Conservation (phyloP, 1,140 invertebrate genomes). For the Chrysomallon squamiferum region DNA sequence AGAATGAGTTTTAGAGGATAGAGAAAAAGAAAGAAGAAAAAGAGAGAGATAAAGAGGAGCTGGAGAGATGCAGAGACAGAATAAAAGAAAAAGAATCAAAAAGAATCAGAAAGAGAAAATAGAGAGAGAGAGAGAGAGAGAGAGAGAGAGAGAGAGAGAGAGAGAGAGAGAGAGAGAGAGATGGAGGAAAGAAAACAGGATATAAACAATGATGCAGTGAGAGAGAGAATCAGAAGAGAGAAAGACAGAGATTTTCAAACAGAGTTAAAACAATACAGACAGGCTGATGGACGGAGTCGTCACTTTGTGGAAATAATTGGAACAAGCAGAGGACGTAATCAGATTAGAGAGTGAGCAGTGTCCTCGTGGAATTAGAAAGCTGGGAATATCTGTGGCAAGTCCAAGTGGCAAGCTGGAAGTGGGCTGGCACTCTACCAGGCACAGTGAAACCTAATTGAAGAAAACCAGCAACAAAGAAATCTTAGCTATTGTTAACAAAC, state of each 20-base stretch:
- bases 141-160: conserved; percentile 9
- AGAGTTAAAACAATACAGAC: background rate
- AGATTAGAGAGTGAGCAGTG: no score
- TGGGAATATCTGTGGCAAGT: no score
- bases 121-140: background rate
- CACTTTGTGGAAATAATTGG: no score
- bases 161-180: conserved; percentile 9
- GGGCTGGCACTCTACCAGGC: background rate
- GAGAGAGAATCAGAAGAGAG: background rate
- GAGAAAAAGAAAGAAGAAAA: background rate
- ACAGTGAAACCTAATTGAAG: background rate
- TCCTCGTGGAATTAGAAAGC: no score
- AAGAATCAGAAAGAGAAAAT: background rate
- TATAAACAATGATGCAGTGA: no score
- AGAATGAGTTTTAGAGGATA: background rate
- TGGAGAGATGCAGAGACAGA: conserved; percentile 3
- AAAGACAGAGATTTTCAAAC: conserved; percentile 5
- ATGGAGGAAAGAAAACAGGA: conserved; percentile 4
- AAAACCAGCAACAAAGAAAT: no score
- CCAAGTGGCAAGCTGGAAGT: no score
- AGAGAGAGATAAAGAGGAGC: background rate
- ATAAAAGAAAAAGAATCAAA: background rate
- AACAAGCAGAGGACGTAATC: no score
- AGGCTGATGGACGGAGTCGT: conserved; percentile 6
- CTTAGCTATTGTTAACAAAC: no score